Percentiles rank a stretch among this genome's conserved stretches.
Conservation (phyloP, 2,113 vertebrate species). For the Smithornis capensis region DNA sequence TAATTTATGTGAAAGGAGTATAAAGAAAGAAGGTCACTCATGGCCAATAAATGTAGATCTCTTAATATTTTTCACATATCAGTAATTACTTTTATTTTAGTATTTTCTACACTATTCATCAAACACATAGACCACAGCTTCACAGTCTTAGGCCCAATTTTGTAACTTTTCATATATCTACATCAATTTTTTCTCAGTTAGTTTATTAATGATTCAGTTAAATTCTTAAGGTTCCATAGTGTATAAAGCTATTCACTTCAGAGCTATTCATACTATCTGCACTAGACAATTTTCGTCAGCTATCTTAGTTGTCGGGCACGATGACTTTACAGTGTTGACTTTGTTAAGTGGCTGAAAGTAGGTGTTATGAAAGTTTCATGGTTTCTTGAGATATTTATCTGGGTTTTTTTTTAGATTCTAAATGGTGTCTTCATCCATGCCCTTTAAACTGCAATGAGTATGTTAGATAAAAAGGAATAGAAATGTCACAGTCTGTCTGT, state of each 20-base stretch:
- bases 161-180: background rate
- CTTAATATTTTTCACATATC: background rate
- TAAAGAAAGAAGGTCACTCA: background rate
- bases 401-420: background rate
- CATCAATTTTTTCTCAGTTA: background rate
- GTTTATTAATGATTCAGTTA: background rate
- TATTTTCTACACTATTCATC: background rate
- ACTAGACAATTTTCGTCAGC: background rate
- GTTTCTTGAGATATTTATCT: background rate
- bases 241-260: rapidly evolving
- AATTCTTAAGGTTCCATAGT: background rate
- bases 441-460: background rate
- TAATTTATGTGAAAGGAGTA: background rate
- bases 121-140: background rate
- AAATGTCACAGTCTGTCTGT: background rate
- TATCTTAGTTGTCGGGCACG: background rate
- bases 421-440: background rate
- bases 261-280: background rate
- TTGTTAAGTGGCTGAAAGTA: background rate
- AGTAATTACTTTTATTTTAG: background rate
- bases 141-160: background rate
- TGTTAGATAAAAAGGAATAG: background rate
- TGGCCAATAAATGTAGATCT: background rate
- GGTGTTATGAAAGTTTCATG: background rate
- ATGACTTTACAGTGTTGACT: background rate